Evolutionary conservation across 2,888 invertebrate genomes (phyloP).

Genomic region (Ectemnius lituratus): DNA sequence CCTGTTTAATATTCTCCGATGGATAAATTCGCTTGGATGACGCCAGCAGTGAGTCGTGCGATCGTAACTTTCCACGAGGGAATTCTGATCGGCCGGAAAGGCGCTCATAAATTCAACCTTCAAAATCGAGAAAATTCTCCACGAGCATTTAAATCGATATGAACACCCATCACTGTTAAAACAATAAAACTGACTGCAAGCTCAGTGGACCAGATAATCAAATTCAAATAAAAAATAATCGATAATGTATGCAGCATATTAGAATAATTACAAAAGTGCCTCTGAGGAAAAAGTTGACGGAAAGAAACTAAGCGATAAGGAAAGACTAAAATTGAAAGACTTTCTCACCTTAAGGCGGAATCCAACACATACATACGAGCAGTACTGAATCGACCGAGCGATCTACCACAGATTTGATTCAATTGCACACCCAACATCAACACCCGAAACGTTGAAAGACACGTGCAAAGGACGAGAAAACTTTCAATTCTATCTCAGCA

Average conservation of each 20-base stretch:
- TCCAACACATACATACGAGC: conserved; percentile 46
- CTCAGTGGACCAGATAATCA: too few species aligned
- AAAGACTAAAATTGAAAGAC: background rate
- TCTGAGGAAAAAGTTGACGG: too few species aligned
- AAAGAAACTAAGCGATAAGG: background rate
- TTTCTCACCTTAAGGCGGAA: conserved; percentile 50
- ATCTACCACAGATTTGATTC: conserved; percentile 39
- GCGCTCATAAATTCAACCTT: too few species aligned
- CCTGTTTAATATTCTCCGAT: too few species aligned
- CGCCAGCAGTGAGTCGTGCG: too few species aligned
- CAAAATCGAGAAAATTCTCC: too few species aligned
- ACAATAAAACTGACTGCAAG: too few species aligned
- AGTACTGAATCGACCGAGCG: conserved; percentile 43
- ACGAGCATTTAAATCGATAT: too few species aligned
- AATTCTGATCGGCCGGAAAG: too few species aligned
- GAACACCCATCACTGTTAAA: too few species aligned
- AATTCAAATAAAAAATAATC: background rate
- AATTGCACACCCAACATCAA: background rate
- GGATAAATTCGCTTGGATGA: too few species aligned
- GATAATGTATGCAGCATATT: background rate
- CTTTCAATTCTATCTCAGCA: background rate
- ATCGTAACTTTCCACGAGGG: too few species aligned
- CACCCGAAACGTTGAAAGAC: background rate
- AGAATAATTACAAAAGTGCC: background rate
- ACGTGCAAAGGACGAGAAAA: background rate